phyloP scores from a whole-genome alignment of 1,140 invertebrate species.

The Drosophila fuyamai region DNA sequence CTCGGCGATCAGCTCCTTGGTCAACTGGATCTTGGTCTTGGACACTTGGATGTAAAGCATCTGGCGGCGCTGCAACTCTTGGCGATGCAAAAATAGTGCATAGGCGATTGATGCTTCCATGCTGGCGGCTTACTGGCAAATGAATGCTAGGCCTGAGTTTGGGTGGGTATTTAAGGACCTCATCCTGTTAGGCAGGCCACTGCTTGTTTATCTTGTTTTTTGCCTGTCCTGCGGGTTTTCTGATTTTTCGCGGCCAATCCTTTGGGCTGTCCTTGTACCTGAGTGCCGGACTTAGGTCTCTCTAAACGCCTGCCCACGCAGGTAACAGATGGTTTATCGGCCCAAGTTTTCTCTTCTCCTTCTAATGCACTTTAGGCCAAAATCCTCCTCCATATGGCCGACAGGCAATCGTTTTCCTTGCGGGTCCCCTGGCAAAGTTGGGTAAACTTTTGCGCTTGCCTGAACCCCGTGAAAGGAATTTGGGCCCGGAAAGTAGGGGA shows the following conservation, averaged over 20 bases:
- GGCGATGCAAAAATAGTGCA: constrained; percentile 65
- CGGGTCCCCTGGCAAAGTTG: constrained; percentile 40
- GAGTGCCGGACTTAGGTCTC: constrained; percentile 3
- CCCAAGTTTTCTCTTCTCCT: constrained; percentile 11
- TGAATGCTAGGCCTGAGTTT: constrained; percentile 33
- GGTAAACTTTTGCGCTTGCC: constrained; percentile 57
- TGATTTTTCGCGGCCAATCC: constrained; percentile 59
- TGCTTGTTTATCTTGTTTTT: constrained; percentile 15
- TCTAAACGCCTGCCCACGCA: constrained; percentile 17
- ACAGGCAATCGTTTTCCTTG: constrained; percentile 7
- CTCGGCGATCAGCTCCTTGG: constrained; percentile 49
- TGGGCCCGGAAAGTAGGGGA: constrained; percentile 1
- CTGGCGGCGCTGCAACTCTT: constrained; percentile 59
- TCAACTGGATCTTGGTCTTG: constrained; percentile 58
- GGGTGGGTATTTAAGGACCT: constrained; percentile 21
- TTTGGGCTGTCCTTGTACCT: constrained; percentile 42
- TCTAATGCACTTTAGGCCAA: constrained; percentile 53
- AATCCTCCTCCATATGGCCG: constrained; percentile 53
- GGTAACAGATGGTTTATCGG: constrained; percentile 52
- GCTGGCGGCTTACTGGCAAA: constrained; percentile 18
- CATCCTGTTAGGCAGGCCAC: constrained; percentile 11
- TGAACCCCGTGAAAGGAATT: constrained; percentile 11
- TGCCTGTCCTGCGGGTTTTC: constrained; percentile 17
- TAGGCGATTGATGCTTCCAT: constrained; percentile 61
- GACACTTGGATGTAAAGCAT: constrained; percentile 41